Conservation (phyloP, 2,797 vertebrate genomes). For the Xenops minutus region DNA sequence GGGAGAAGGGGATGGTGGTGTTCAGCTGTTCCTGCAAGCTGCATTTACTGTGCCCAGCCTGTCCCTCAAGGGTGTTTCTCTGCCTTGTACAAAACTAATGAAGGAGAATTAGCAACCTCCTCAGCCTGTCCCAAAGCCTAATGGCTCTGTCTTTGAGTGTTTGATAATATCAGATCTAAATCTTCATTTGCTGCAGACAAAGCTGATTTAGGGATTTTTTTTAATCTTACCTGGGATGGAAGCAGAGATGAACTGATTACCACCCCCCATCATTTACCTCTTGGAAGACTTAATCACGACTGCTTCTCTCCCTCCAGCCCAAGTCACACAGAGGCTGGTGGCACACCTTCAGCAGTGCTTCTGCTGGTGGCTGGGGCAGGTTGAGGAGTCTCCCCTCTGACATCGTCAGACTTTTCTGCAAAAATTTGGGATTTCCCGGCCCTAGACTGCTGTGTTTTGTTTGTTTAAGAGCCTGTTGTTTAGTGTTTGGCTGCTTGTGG, state of each 20-base stretch:
- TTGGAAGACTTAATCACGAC: not conserved
- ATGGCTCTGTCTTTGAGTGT: not conserved
- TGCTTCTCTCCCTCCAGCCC: not conserved
- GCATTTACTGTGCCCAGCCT: not conserved
- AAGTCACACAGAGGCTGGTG: not conserved
- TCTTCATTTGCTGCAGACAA: slow-evolving; percentile 32
- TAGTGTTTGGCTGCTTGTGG: not conserved
- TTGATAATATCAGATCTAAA: not conserved
- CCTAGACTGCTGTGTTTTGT: not conserved
- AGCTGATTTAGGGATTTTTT: slow-evolving; percentile 16
- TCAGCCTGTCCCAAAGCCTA: slow-evolving; percentile 13
- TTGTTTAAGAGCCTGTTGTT: not conserved
- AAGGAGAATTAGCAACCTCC: not conserved
- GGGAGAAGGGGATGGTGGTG: not conserved
- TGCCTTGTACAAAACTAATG: not conserved
- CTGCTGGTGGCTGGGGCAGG: not conserved
- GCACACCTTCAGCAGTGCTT: not conserved
- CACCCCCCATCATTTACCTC: not conserved
- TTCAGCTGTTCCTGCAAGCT: not conserved
- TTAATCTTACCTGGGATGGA: slow-evolving; percentile 4
- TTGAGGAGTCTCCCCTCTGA: not conserved
- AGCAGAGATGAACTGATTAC: slow-evolving; percentile 12
- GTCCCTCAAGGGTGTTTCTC: not conserved
- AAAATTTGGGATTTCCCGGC: not conserved
- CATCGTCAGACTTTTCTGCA: not conserved